Conservation (phyloP, 1,140 invertebrate genomes). For the Hyles euphorbiae region DNA sequence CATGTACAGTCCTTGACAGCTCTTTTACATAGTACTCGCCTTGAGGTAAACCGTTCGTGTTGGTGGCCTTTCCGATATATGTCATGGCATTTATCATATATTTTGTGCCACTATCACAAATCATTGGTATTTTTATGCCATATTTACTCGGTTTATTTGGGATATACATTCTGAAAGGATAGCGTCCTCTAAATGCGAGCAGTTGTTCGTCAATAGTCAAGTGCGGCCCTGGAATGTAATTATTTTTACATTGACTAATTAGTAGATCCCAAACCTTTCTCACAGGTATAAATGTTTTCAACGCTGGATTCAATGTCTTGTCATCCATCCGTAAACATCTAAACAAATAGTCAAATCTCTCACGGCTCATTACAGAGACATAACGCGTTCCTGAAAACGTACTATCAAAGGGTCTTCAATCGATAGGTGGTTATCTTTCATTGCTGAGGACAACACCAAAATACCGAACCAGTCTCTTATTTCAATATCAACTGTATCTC, state of each 20-base stretch:
- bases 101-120: constrained; percentile 38
- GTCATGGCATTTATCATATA: constrained; percentile 50
- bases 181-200: constrained; percentile 11
- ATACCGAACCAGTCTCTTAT: constrained; percentile 13
- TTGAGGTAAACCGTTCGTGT: constrained; percentile 26
- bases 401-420: constrained; percentile 10
- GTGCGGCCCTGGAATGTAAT: constrained; percentile 21
- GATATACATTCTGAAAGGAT: constrained; percentile 19
- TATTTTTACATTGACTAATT: constrained; percentile 21
- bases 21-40: constrained; percentile 30
- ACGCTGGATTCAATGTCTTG: constrained; percentile 17
- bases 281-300: constrained; percentile 17
- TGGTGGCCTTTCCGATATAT: constrained; percentile 42
- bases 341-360: constrained; percentile 28
- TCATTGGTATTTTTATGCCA: constrained; percentile 29
- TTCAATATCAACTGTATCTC: constrained; percentile 8
- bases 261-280: constrained; percentile 27
- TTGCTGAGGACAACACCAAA: constrained; percentile 14
- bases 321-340: constrained; percentile 31
- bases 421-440: constrained; percentile 20
- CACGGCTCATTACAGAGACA: constrained; percentile 23
- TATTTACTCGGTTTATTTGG: constrained; percentile 36
- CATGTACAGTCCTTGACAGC: constrained; percentile 28
- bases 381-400: constrained; percentile 11
- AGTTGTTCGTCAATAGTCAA: constrained; percentile 17